Conservation (phyloP, 2,888 invertebrate genomes). For the Augiades crinisus region DNA sequence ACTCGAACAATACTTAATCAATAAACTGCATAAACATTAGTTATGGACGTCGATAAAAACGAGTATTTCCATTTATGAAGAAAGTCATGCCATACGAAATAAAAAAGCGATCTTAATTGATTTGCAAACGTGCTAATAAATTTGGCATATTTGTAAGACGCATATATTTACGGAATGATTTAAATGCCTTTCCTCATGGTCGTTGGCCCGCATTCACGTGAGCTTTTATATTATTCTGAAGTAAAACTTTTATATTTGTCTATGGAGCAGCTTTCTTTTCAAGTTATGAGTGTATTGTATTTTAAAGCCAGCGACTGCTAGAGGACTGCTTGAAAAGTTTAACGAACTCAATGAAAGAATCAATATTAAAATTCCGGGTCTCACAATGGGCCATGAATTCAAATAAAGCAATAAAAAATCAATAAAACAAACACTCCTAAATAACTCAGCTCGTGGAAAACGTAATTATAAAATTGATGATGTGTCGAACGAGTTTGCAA, state of each 20-base stretch:
- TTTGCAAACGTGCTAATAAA: slow-evolving; percentile 26
- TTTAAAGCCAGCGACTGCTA: too few species aligned
- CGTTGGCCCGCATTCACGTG: slow-evolving; percentile 6
- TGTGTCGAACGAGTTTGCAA: not conserved
- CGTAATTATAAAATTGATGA: not conserved
- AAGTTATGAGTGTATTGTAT: not conserved
- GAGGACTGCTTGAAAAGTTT: too few species aligned
- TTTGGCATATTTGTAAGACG: slow-evolving; percentile 22
- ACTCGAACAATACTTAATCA: slow-evolving; percentile 14
- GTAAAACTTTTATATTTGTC: not conserved
- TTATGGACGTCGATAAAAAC: slow-evolving; percentile 15
- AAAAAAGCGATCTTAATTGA: slow-evolving; percentile 29
- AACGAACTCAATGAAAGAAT: too few species aligned
- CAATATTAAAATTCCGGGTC: too few species aligned
- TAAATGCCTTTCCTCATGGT: slow-evolving; percentile 17
- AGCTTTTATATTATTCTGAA: not conserved
- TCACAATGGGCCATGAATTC: too few species aligned
- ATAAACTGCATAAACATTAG: slow-evolving; percentile 14
- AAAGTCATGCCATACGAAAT: slow-evolving; percentile 30
- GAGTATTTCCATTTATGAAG: slow-evolving; percentile 22
- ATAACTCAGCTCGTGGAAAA: not conserved
- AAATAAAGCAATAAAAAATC: too few species aligned
- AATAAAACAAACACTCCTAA: not conserved
- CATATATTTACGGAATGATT: slow-evolving; percentile 16
- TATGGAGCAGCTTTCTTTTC: not conserved